Base-by-base conservation (phyloP, 2,797 vertebrate species). In the Rhinoraja longicauda region DNA sequence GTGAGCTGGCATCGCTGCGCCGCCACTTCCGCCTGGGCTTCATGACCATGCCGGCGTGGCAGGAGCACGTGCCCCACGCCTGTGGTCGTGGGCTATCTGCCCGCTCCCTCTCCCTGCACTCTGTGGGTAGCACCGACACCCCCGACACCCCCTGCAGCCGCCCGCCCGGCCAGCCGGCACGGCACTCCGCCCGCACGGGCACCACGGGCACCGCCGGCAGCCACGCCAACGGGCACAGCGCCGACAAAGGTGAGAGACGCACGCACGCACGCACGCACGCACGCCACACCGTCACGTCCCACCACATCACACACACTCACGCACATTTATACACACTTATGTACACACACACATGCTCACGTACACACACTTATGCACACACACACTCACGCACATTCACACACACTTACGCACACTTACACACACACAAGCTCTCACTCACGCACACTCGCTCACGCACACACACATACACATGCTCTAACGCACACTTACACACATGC, bases 21-120 rank as follows among this genome's bases (percentile, higher is more conserved):
- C 97, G 98, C 0, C 98, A 98, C 93, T 98, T 99, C 96, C 97
- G 98, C 57, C 98, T 98, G 98, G 98, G 98, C 93, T 99, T 99
- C 95, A 98, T 99, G 98, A 98, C 98, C 32, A 98, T 99, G 98
- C 98, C 98, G 0, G 98, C 98, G 76, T 98, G 97, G 93, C 98
- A 98, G 96, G 98, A 98, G 95, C 97, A 98, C 70, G 97, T 97
- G 32, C 97, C 98, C 32, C 97, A 98, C 95, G 97, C 98, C 90
- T 98, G 98, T 95, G 97, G 97, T 95, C 97, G 97, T 1, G 97
- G 97, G 94, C 98, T 99, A 98, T 97, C 98, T 15, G 98, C 98
- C 0, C 97, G 98, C 93, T 98, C 98, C 0, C 98, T 98, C 94
- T 99, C 98, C 93, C 98, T 98, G 95, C 98, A 99, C 75, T 98